Conservation (phyloP, 2,888 invertebrate genomes). For the Adelognathus sp. region DNA sequence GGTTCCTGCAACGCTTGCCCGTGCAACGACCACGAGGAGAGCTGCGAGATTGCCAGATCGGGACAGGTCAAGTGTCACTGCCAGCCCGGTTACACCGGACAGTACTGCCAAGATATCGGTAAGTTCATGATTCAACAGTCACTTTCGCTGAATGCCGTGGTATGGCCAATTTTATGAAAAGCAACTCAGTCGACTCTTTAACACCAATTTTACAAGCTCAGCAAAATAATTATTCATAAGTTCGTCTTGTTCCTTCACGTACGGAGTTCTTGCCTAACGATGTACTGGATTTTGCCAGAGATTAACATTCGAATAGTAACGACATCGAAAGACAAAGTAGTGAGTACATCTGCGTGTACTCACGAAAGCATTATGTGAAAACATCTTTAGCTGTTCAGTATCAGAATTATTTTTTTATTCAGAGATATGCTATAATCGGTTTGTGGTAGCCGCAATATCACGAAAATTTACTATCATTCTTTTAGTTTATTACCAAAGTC, state of each 20-base stretch:
- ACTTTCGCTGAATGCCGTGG: background rate
- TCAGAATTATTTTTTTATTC: too few relatives aligned
- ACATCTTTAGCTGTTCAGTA: too few relatives aligned
- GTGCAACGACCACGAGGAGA: constrained; percentile 88
- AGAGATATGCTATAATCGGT: too few relatives aligned
- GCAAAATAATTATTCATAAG: background rate
- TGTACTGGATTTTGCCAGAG: too few relatives aligned
- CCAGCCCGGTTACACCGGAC: constrained; percentile 86
- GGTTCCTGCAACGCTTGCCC: constrained; percentile 88
- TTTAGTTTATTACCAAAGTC: too few relatives aligned
- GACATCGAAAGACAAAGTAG: too few relatives aligned
- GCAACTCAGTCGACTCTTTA: background rate
- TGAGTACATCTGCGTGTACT: too few relatives aligned
- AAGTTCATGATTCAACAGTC: constrained; percentile 67
- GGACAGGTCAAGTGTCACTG: constrained; percentile 87
- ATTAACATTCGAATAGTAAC: too few relatives aligned
- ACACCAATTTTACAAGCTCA: background rate
- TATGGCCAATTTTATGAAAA: background rate
- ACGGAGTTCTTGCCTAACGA: background rate
- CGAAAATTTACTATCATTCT: too few relatives aligned
- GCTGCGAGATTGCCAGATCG: constrained; percentile 84
- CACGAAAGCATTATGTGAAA: too few relatives aligned
- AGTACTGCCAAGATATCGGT: constrained; percentile 85
- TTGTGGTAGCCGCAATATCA: too few relatives aligned
- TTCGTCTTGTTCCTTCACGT: background rate